Evolutionary conservation across 1,140 invertebrate genomes (phyloP), one percentile per base, ranked within the genome.

Genomic region (Stratiolaelaps scimitus): DNA sequence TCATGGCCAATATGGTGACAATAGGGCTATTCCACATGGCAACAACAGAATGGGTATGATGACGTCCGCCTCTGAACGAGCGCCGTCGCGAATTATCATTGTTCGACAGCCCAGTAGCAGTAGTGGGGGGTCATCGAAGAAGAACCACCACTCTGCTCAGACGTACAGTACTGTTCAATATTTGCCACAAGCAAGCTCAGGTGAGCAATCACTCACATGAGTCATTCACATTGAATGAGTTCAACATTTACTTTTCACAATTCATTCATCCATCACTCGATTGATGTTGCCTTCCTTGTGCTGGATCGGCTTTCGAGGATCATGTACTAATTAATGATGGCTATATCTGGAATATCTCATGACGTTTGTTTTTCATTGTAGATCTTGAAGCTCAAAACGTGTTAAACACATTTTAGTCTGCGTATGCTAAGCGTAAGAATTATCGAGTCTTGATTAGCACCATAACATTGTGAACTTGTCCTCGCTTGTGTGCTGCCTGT

Each of bases 121-220:
- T n/a, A n/a, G n/a, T n/a, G n/a, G n/a, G 4, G 34, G 34, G 10
- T 60, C 53, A 1, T 29, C 26, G 53, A 60, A 26, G 23, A 29
- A 26, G 23, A 26, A 26, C 15, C 26, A 26, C 53, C 53, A 2
- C 6, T 60, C 53, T 29, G 10, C 15, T 17, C 26, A 26, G 6
- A 2, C 53, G 15, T 60, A 60, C 23, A 34, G 53, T 10, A 2
- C 53, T 40, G 34, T 40, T 1, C 53, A 60, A 34, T 60, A 60
- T 34, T 29, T 60, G 53, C 20, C 53, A 15, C 53, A 60, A 60
- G 53, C 53, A 15, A 60, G 53, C 23, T 60, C 53, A 20, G 20
- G 53, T 60, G 2, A 60, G 53, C 26, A 1, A 2, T 2, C 4
- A 10, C 4, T 10, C 10, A 6, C 34, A 4, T 60, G 4, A 5